Evolutionary conservation across 2,888 invertebrate species (phyloP).

Genomic region (Heliconius sara): DNA sequence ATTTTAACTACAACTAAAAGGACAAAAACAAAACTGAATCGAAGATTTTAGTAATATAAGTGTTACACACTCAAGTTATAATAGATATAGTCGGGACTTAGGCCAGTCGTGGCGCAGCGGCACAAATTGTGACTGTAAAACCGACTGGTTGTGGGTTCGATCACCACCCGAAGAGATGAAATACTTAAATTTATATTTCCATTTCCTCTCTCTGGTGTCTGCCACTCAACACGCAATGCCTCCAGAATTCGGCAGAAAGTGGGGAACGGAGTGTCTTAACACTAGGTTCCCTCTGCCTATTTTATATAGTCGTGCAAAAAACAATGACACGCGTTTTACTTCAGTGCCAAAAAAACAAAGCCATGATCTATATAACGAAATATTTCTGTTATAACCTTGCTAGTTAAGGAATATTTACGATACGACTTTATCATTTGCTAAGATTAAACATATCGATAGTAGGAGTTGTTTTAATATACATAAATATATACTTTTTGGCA

Average conservation of each 20-base stretch:
- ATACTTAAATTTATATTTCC: too few relatives aligned
- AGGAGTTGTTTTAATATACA: slow-evolving; percentile 11
- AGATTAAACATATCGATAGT: slow-evolving; percentile 33
- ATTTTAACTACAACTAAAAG: neutral
- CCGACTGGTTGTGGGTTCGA: too few relatives aligned
- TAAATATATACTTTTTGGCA: slow-evolving; percentile 8
- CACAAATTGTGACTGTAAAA: too few relatives aligned
- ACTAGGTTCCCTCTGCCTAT: too few relatives aligned
- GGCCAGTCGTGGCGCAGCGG: too few relatives aligned
- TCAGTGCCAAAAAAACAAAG: slow-evolving; percentile 30
- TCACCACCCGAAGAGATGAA: too few relatives aligned
- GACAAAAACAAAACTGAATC: neutral
- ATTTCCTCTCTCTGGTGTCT: too few relatives aligned
- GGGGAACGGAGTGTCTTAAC: too few relatives aligned
- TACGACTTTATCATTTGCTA: slow-evolving; percentile 36
- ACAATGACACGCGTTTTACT: neutral
- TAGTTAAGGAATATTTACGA: slow-evolving; percentile 33
- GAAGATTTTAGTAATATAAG: neutral
- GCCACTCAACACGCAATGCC: too few relatives aligned
- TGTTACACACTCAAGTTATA: neutral
- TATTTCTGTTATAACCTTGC: slow-evolving; percentile 35
- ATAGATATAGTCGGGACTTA: neutral
- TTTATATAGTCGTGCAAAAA: neutral
- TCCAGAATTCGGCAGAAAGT: too few relatives aligned
- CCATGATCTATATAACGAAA: slow-evolving; percentile 33